Percentiles rank a stretch among this genome's conserved stretches.
Conservation (phyloP, 2,113 vertebrate species). For the Cettia cetti region DNA sequence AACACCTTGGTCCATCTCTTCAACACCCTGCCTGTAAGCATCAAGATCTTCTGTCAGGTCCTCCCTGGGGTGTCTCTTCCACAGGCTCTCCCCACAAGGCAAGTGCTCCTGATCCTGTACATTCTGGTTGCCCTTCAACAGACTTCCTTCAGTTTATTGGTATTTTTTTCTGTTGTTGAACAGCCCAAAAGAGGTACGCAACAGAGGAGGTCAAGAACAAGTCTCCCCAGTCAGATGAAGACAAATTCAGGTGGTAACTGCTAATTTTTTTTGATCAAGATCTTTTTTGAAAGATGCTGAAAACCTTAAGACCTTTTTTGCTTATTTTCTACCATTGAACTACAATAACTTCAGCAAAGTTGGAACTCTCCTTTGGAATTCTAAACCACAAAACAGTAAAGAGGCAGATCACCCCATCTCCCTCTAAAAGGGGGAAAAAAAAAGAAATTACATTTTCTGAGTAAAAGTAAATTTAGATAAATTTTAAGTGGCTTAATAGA, state of each 20-base stretch:
- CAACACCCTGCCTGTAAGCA: not conserved
- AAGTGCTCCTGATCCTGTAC: not conserved
- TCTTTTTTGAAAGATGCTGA: not conserved
- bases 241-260: rapidly evolving
- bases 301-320: not conserved
- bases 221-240: not conserved
- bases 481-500: not conserved
- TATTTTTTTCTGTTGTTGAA: not conserved
- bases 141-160: not conserved
- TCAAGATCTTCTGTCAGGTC: not conserved
- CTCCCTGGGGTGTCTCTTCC: not conserved
- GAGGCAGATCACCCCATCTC: not conserved
- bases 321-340: not conserved
- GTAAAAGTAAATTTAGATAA: not conserved
- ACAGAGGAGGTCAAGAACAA: not conserved
- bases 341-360: not conserved
- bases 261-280: not conserved
- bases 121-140: not conserved
- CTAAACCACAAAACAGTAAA: not conserved
- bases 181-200: not conserved
- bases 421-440: not conserved
- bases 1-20: not conserved
- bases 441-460: not conserved
- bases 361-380: not conserved
- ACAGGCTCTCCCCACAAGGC: not conserved